Percentiles rank a stretch among this genome's conserved stretches.
Evolutionary conservation across 37 sponge, comb jelly and placozoan species (phyloP).

Genomic region (Oopsacas minuta): DNA sequence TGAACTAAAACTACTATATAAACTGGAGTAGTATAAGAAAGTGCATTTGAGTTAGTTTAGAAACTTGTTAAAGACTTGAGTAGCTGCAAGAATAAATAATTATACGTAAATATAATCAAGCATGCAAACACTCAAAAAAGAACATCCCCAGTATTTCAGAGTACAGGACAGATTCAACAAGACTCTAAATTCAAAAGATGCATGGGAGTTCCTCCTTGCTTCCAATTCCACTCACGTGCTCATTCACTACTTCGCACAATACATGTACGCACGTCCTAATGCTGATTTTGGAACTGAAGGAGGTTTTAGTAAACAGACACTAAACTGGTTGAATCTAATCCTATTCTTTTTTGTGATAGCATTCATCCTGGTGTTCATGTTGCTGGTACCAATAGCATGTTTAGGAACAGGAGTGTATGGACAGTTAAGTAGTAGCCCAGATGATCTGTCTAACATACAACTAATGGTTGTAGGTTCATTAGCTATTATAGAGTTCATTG

Average conservation of each 20-base stretch:
- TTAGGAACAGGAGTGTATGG: background rate
- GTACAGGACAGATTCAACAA: background rate
- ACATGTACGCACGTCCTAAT: background rate
- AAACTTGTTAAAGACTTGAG: too few relatives aligned
- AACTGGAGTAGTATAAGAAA: too few relatives aligned
- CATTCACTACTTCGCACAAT: slow-evolving; percentile 8
- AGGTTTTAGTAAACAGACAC: slow-evolving; percentile 2
- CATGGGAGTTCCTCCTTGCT: background rate
- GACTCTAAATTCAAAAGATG: background rate
- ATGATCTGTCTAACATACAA: background rate
- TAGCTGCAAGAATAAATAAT: too few relatives aligned
- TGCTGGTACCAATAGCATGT: background rate
- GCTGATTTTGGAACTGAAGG: background rate
- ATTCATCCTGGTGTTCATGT: background rate
- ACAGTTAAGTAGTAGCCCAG: background rate
- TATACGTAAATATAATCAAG: too few relatives aligned
- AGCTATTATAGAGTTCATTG: background rate
- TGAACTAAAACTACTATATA: too few relatives aligned
- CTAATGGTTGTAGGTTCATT: background rate
- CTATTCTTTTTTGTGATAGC: background rate
- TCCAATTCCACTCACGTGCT: background rate
- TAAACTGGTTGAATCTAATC: slow-evolving; percentile 4
- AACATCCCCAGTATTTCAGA: background rate
- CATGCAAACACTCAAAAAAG: background rate
- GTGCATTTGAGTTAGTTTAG: too few relatives aligned